Evolutionary conservation across 2,797 vertebrate genomes (phyloP), one percentile per base, ranked within the genome.

Genomic region (Borostomias antarcticus): DNA sequence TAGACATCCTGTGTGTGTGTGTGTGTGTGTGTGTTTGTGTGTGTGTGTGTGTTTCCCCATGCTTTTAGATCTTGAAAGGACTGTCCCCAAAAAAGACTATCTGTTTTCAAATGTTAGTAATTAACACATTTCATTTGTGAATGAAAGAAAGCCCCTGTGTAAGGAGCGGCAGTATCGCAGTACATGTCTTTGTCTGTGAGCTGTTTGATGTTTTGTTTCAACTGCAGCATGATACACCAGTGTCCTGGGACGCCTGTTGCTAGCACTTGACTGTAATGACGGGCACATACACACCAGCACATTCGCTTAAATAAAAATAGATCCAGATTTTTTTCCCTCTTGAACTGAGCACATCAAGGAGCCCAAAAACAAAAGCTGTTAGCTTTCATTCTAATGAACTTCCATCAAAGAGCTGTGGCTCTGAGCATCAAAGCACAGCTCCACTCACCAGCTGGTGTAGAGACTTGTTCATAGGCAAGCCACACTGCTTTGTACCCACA

Each of bases 341-440:
- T 69, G 53, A 62, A 61, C 58, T 45, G 62, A 69, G 52, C 72
- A 65, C 79, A 79, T 78, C 70, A 77, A 81, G 71, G 68, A 72
- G 71, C 48, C 67, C 40, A 58, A 29, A 62, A 64, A 75, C 62
- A 73, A 71, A 62, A 70, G 64, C 72, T 77, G 63, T 69, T 60
- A 72, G 58, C 50, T 63, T 69, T 76, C 65, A 76, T 78, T 78
- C 72, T 64, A 69, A 69, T 72, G 76, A 77, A 75, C 74, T 62
- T 52, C 58, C 72, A 80, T 80, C 74, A 77, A 78, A 73, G 61
- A 40, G 66, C 59, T 58, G 62, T 56, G 40, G 65, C 63, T 59
- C 52, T 57, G 32, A n/a, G 28, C 68, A 61, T 69, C 75, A 70
- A 80, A 65, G 66, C 59, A 68, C 64, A 62, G 60, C 62, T 74